These are phyloP conservation scores for Champsocephalus esox DNA, from an alignment of 2,797 vertebrate species.

Conservation along the genomic window DNA sequence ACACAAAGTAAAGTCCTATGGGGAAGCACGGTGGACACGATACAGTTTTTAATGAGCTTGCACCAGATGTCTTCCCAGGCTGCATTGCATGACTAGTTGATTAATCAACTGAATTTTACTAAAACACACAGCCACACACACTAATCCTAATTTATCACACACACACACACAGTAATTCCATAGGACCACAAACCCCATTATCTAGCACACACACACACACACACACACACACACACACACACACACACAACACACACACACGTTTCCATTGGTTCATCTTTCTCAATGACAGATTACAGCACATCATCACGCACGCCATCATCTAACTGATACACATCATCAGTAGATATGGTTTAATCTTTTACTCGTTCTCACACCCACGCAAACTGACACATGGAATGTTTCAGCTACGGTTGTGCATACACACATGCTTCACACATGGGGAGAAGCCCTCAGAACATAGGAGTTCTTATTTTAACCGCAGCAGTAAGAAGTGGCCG, in stretches of 20 bases:
- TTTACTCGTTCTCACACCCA: conserved; percentile 27
- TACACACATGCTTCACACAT: conserved; percentile 8
- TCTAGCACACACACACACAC: not conserved
- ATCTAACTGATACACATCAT: conserved; percentile 35
- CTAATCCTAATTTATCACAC: conserved; percentile 64
- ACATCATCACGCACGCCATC: not conserved
- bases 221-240: no score
- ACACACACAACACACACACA: conserved; percentile 7
- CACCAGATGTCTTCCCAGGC: conserved; percentile 77
- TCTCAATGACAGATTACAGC: conserved; percentile 14
- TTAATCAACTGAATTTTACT: conserved; percentile 73
- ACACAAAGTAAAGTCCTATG: conserved; percentile 55
- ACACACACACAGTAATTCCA: conserved; percentile 59
- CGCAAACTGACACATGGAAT: conserved; percentile 2
- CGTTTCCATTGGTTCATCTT: conserved; percentile 24
- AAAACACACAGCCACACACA: conserved; percentile 49
- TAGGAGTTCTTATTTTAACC: conserved; percentile 36
- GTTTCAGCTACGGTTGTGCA: conserved; percentile 3
- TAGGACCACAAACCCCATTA: conserved; percentile 21
- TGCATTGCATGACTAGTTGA: conserved; percentile 74
- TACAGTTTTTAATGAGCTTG: conserved; percentile 80
- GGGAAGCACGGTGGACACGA: conserved; percentile 63
- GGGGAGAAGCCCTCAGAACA: conserved; percentile 6
- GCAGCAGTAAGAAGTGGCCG: conserved; percentile 12
- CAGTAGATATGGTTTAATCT: not conserved